phyloP scores from a whole-genome alignment of 2,113 vertebrate species.

The Eonycteris spelaea region DNA sequence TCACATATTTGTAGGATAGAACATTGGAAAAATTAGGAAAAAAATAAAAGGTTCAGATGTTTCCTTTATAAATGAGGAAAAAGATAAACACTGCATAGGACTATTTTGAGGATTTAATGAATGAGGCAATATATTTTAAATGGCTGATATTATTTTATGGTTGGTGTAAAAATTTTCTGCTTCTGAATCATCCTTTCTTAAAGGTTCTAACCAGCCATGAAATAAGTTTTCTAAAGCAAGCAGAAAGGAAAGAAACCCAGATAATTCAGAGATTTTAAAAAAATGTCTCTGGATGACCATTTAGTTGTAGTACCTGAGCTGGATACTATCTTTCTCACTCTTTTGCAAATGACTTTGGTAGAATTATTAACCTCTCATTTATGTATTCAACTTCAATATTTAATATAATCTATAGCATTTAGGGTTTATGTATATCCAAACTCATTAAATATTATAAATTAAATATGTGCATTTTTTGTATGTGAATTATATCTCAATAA shows the following conservation, averaged over 20 bases:
- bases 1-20: not conserved
- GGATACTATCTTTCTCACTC: not conserved
- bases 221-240: not conserved
- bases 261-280: not conserved
- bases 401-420: not conserved
- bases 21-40: not conserved
- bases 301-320: not conserved
- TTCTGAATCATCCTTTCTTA: not conserved
- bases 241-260: not conserved
- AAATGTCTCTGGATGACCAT: not conserved
- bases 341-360: not conserved
- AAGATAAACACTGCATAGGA: not conserved
- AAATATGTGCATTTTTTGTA: not conserved
- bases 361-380: not conserved
- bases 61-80: not conserved
- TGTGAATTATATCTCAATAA: not conserved
- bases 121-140: not conserved
- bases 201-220: not conserved
- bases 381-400: not conserved
- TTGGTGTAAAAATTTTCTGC: not conserved
- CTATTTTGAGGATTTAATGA: not conserved
- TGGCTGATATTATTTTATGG: not conserved
- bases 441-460: not conserved
- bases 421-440: not conserved
- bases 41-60: not conserved